phyloP scores from a whole-genome alignment of 2,113 vertebrate genomes.

The Caretta caretta region DNA sequence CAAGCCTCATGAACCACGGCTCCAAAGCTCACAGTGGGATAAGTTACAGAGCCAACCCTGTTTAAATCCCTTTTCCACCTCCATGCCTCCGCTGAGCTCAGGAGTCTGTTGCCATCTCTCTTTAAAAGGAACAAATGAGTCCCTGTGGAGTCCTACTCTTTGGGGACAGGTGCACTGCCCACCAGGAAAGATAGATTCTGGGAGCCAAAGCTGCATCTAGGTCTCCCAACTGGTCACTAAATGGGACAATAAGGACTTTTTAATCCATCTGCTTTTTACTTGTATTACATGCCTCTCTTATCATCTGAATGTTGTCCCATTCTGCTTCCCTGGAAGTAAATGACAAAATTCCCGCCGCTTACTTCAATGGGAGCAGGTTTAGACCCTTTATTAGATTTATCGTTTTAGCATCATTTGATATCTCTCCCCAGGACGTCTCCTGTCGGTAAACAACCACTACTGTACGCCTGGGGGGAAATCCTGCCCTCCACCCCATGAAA shows the following conservation, averaged over 20 bases:
- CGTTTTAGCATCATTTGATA: neutral
- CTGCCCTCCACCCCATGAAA: neutral
- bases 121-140: neutral
- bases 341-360: fast-evolving
- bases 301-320: fast-evolving
- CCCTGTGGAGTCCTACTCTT: no score
- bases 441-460: neutral
- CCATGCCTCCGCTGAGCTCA: no score
- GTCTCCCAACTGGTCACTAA: neutral
- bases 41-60: neutral
- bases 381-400: neutral
- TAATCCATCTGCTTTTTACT: fast-evolving
- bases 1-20: neutral
- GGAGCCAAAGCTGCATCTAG: neutral
- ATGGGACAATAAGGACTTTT: fast-evolving
- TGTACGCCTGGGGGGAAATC: neutral
- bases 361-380: neutral
- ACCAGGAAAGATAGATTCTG: neutral
- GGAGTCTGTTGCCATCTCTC: neutral
- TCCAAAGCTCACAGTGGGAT: neutral
- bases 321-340: fast-evolving
- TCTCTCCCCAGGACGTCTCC: neutral
- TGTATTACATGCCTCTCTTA: fast-evolving
- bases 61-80: neutral
- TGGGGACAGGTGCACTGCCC: neutral